Base-by-base conservation (phyloP, 1,140 invertebrate species). In the Drosophila equinoxialis region DNA sequence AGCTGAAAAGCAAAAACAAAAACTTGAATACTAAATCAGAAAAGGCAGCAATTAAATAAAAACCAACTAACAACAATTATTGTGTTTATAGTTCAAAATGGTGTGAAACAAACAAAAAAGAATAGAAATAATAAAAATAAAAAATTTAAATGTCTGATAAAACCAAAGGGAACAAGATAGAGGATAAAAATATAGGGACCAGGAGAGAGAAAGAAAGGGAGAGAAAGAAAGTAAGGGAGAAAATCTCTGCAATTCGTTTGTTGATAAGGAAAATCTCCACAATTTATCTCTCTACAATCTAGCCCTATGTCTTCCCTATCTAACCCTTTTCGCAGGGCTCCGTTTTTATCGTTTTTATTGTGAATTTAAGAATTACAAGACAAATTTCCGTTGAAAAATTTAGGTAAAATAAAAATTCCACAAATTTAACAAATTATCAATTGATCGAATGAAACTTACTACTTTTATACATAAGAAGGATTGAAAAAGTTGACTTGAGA, bases 1-100 rank as follows among this genome's bases (percentile, higher is more conserved):
- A 37, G 39, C 30, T 6, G 30, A 48, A 62, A 42, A 17, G 42
- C 59, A 51, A 68, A 4, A 60, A 23, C 37, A 63, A 42, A 45
- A 45, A 26, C 17, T 17, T 42, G 14, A 65, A 37, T 39, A 14
- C 14, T n/a, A 63, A 45, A 45, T 17, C 42, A 48, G 11, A 35
- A 14, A 1, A 20, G n/a, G 33, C 30, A 39, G 14, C 33, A 59
- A 59, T 20, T 37, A 35, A 48, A 45, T 7, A 42, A 17, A 14
- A 10, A 51, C 17, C 0, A 51, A 51, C 45, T 23, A 51, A 51
- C 45, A 51, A 51, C 45, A 51, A 51, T 51, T 51, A 51, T 20
- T 51, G 45, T 51, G 45, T 51, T 51, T 13, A 51, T 51, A 51
- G 45, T 51, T 51, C 8, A 51, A 51, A 51, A 51, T 51, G 10